Percentiles rank a stretch among this genome's conserved stretches.
These are phyloP conservation scores for Cichlasoma orientale DNA, from an alignment of 2,797 vertebrate species.

Conservation along the genomic window DNA sequence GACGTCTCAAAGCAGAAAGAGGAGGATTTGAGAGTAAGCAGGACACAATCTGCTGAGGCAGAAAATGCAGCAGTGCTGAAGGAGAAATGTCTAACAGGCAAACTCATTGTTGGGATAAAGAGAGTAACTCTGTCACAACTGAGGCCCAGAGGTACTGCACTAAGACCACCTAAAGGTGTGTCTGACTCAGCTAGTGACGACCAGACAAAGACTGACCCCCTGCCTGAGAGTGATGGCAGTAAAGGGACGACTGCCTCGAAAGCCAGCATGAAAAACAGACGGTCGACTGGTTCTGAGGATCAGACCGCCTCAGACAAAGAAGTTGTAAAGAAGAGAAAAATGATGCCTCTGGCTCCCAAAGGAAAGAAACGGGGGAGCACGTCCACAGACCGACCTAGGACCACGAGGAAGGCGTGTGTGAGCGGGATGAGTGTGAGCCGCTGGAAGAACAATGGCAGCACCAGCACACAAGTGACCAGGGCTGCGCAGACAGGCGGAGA, in stretches of 20 bases:
- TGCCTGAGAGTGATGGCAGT: background rate
- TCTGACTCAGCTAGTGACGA: conserved; percentile 5
- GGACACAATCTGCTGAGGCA: background rate
- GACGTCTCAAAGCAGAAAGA: background rate
- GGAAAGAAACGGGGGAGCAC: conserved; percentile 49
- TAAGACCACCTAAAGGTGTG: background rate
- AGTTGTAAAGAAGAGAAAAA: conserved; percentile 24
- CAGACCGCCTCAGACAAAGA: background rate
- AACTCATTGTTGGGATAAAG: conserved; percentile 14
- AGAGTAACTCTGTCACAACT: conserved; percentile 11
- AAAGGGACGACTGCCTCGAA: background rate
- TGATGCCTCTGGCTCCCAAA: conserved; percentile 10
- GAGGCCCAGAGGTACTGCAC: background rate
- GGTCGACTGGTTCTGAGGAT: background rate
- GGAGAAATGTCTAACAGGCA: conserved; percentile 26
- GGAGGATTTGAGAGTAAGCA: background rate
- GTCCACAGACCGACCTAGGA: conserved; percentile 43
- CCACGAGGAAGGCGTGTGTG: conserved; percentile 75
- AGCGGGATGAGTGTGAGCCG: conserved; percentile 80
- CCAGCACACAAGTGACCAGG: background rate
- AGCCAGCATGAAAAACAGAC: background rate
- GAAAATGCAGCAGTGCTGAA: conserved; percentile 1
- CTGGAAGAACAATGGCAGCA: conserved; percentile 65
- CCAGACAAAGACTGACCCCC: background rate
- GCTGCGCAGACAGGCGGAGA: conserved; percentile 18